Percentiles rank a stretch among this genome's conserved stretches.
Conservation (phyloP, 2,797 vertebrate genomes). For the Nyctalus aviator region DNA sequence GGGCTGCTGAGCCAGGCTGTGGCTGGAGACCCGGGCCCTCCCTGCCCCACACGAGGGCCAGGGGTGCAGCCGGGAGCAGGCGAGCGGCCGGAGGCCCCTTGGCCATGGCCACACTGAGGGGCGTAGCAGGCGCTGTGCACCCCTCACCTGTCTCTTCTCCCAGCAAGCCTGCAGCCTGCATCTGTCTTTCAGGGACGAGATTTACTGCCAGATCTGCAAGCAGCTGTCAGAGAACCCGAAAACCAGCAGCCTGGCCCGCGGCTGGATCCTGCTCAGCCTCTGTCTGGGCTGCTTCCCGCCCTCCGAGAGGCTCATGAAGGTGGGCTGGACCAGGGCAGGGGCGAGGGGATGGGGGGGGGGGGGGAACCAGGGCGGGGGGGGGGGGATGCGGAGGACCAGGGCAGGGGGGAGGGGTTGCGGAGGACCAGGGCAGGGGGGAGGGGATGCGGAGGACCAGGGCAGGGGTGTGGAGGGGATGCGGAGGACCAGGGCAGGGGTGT, state of each 20-base stretch:
- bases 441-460: too few species aligned
- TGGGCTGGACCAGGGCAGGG: slow-evolving; percentile 67
- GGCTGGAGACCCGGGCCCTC: neutral
- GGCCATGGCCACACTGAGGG: accelerated
- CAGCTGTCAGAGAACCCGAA: slow-evolving; percentile 94
- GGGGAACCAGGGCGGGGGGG: neutral
- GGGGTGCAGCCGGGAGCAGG: too few species aligned
- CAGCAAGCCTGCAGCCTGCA: neutral
- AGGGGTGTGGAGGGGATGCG: too few species aligned
- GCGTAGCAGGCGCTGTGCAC: neutral
- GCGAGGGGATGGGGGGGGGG: neutral
- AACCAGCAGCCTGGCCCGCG: slow-evolving; percentile 92
- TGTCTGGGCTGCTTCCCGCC: slow-evolving; percentile 98
- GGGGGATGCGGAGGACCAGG: neutral
- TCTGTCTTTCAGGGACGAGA: slow-evolving; percentile 93
- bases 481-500: too few species aligned
- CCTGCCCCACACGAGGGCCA: neutral
- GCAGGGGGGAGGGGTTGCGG: neutral
- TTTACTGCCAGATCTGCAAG: slow-evolving; percentile 99
- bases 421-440: neutral
- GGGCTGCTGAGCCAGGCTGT: too few species aligned
- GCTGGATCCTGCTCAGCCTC: slow-evolving; percentile 97
- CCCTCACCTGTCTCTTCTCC: neutral
- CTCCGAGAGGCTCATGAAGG: slow-evolving; percentile 92
- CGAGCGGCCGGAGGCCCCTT: neutral